Evolutionary conservation across 2,888 invertebrate genomes (phyloP), one percentile per base, ranked within the genome.

Genomic region (Lepidochitona cinerea): DNA sequence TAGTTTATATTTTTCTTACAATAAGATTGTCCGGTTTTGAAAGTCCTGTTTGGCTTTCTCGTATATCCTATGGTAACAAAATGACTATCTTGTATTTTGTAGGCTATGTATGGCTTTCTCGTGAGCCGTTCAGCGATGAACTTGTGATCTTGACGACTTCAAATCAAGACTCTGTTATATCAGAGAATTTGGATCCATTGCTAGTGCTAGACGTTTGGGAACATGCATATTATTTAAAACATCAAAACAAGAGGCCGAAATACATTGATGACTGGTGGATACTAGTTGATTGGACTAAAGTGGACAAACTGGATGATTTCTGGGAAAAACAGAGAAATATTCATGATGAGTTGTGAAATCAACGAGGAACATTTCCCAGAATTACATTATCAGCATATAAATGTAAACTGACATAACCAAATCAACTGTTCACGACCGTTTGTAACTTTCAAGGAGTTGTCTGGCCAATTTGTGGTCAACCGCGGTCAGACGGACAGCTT

Each of bases 171-270:
- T 85, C 81, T 33, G 87, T 87, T 3, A 71, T 88, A 26, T 78
- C 80, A 26, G 54, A 79, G 35, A 81, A 79, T 6, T 78, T 85
- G 29, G 72, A 74, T 33, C 88, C 88, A 33, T 73, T 88, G 18
- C 79, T 88, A 23, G 86, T 85, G 14, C 73, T 88, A 9, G 88
- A 88, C 73, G 77, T 88, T 1, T 88, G 88, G 88, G 88, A 88
- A 72, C 88, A 88, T 76, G 85, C 88, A 0, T 88, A 87, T 74
- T 87, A 87, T 71, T 73, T 87, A 14, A 86, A 85, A 73, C 81
- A 87, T 70, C 84, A 84, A 53, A 84, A 84, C 49, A 75, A 69
- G 18, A 74, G 83, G 37, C 54, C 67, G 4, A 76, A 83, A 32
- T 82, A 87, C 66, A 77, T 87, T 35, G 77, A 79, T 53, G 82